Conservation (phyloP, 2,888 invertebrate genomes). For the Clivina fossor region DNA sequence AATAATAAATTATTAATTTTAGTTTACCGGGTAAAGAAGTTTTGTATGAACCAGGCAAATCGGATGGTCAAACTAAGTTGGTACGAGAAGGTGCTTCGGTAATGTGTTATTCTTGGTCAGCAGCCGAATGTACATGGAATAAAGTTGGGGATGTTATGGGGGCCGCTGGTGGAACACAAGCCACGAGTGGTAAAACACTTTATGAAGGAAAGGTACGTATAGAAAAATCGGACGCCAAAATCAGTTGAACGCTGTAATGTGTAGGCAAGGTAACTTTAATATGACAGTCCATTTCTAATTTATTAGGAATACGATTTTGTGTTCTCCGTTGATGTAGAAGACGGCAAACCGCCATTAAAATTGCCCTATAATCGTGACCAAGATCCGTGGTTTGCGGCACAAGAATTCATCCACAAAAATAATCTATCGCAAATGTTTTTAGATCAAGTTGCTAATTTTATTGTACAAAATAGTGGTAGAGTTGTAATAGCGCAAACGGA, state of each 20-base stretch:
- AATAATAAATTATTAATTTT: conserved; percentile 31
- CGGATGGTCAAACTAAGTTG: conserved; percentile 84
- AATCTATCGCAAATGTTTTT: conserved; percentile 82
- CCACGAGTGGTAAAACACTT: conserved; percentile 71
- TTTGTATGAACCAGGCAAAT: conserved; percentile 72
- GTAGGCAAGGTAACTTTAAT: conserved; percentile 43
- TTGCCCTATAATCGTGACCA: conserved; percentile 88
- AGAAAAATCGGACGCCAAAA: too few relatives aligned
- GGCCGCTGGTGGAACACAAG: conserved; percentile 65
- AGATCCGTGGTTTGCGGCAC: conserved; percentile 91
- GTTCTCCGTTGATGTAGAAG: conserved; percentile 93
- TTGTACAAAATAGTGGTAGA: conserved; percentile 74
- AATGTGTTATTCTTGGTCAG: conserved; percentile 79
- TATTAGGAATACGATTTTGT: conserved; percentile 87
- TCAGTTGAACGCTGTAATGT: too few relatives aligned
- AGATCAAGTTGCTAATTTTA: conserved; percentile 92
- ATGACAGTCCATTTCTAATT: conserved; percentile 37
- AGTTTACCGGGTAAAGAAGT: conserved; percentile 82
- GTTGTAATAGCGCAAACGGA: conserved; percentile 47
- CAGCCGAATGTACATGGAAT: conserved; percentile 54
- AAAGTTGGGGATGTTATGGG: conserved; percentile 78
- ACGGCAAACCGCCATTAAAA: conserved; percentile 84
- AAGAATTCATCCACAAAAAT: conserved; percentile 84
- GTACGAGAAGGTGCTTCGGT: conserved; percentile 74
- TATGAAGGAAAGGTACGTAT: conserved; percentile 74